These are phyloP conservation scores for Lasioglossum lativentre DNA, from an alignment of 2,888 invertebrate genomes.

Conservation along the genomic window DNA sequence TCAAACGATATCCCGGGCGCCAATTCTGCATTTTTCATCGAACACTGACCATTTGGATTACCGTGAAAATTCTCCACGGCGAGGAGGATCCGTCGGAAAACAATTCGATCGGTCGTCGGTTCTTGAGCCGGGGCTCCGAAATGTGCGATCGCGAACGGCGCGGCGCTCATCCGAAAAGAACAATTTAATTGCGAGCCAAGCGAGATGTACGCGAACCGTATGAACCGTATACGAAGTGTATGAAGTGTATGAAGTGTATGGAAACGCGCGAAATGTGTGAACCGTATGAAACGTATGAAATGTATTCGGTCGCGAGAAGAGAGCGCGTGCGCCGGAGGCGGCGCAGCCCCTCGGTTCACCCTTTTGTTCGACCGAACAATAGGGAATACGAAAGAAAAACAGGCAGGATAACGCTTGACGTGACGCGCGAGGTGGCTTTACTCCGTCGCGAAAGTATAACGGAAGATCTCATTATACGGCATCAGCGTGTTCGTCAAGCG, in stretches of 20 bases:
- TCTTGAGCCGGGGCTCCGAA: constrained; percentile 26
- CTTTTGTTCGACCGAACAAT: neutral
- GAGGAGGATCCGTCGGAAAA: constrained; percentile 43
- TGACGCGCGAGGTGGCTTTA: constrained; percentile 22
- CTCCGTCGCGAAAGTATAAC: constrained; percentile 42
- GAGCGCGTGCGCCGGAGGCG: neutral
- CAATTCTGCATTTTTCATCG: constrained; percentile 72
- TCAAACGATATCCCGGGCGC: constrained; percentile 65
- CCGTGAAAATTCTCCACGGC: constrained; percentile 45
- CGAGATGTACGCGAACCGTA: neutral
- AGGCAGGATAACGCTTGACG: constrained; percentile 29
- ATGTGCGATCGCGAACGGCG: neutral
- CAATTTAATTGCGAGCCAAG: neutral
- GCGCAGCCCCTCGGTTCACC: neutral
- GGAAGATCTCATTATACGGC: constrained; percentile 34
- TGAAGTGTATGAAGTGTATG: neutral
- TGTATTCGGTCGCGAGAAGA: neutral
- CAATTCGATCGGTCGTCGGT: constrained; percentile 38
- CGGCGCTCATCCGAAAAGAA: neutral
- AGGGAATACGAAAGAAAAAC: constrained; percentile 11
- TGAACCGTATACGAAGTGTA: neutral
- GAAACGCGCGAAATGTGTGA: neutral
- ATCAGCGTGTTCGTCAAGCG: constrained; percentile 59
- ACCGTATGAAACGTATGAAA: neutral
- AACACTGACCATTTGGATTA: constrained; percentile 65